phyloP scores from a whole-genome alignment of 2,797 vertebrate genomes.

The Lutjanus argentimaculatus region DNA sequence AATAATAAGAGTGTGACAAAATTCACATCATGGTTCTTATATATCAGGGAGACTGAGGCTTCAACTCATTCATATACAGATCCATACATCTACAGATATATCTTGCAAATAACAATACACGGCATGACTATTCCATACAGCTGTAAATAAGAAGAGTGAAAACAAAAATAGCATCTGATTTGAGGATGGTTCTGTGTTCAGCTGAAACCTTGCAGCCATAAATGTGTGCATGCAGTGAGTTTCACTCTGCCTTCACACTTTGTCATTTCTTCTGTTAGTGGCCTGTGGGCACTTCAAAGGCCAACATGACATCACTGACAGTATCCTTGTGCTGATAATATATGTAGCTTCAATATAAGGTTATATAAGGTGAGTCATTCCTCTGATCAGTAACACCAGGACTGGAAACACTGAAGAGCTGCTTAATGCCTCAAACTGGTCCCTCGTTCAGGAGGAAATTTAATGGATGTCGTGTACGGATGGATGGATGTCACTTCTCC shows the following conservation, averaged over 20 bases:
- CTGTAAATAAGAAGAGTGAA: background rate
- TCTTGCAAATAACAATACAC: background rate
- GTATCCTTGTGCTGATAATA: background rate
- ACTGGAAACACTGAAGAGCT: background rate
- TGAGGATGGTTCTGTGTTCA: background rate
- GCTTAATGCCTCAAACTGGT: background rate
- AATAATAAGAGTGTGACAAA: background rate
- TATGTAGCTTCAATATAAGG: background rate
- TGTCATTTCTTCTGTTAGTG: slow-evolving; percentile 24
- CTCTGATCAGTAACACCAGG: background rate
- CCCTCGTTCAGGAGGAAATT: background rate
- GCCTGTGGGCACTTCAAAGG: background rate
- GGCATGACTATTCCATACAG: no score
- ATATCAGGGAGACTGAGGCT: background rate
- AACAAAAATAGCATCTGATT: background rate
- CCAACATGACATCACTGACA: slow-evolving; percentile 3
- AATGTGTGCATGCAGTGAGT: slow-evolving; percentile 27
- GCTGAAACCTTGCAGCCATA: slow-evolving; percentile 12
- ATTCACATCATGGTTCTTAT: background rate
- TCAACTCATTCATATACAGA: background rate
- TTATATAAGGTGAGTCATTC: background rate
- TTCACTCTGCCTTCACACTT: slow-evolving; percentile 41
- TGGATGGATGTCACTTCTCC: slow-evolving; percentile 16
- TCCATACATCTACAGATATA: background rate
- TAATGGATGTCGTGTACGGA: background rate